These are phyloP conservation scores for Bombylius major DNA, from an alignment of 2,888 invertebrate genomes.

Conservation along the genomic window DNA sequence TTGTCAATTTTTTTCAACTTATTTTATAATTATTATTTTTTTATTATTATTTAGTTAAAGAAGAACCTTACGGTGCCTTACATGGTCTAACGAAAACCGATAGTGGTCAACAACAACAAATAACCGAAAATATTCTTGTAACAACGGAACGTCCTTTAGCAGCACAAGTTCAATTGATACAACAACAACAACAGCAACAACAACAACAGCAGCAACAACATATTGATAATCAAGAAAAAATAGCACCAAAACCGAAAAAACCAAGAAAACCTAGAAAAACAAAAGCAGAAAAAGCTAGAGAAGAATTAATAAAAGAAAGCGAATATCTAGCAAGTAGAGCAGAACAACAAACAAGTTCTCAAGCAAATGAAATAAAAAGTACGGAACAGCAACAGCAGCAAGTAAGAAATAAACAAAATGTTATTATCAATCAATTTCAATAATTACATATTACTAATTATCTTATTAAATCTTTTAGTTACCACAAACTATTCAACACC, in stretches of 20 bases:
- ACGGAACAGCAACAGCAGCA: neutral
- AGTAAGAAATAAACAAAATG: neutral
- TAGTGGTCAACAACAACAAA: conserved; percentile 5
- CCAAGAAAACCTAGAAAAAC: conserved; percentile 8
- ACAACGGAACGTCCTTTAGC: conserved; percentile 7
- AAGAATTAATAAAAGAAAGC: conserved; percentile 8
- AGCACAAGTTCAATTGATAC: conserved; percentile 4
- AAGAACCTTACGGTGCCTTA: conserved; percentile 9
- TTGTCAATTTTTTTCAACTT: no score
- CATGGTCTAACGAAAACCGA: conserved; percentile 8
- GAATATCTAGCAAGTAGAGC: conserved; percentile 47
- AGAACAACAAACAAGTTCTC: neutral
- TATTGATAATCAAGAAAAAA: neutral
- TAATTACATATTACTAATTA: no score
- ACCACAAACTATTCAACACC: neutral
- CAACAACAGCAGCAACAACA: conserved; percentile 36
- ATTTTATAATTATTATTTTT: no score
- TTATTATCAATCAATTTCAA: neutral
- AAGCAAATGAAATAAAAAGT: neutral
- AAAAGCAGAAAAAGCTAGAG: conserved; percentile 5
- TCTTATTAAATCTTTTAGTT: neutral
- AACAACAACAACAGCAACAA: neutral
- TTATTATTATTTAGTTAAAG: neutral
- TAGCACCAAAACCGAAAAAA: neutral
- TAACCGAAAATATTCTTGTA: conserved; percentile 7